These are phyloP conservation scores for Protobothrops flavoviridis DNA, from an alignment of 2,113 vertebrate genomes.

Conservation along the genomic window DNA sequence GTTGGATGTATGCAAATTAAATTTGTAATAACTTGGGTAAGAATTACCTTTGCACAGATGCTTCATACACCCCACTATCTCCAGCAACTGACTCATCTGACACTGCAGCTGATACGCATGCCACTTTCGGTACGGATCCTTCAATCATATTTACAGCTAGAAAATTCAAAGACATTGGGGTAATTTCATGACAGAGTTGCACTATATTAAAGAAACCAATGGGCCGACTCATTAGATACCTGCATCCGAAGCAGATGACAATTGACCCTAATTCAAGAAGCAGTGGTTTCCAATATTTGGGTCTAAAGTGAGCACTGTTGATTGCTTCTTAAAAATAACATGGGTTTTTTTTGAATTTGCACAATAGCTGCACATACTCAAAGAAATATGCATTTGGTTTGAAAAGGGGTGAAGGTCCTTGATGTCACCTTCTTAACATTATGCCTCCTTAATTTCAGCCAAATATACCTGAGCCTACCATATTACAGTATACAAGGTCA, in stretches of 20 bases:
- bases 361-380: background rate
- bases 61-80: constrained; percentile 95
- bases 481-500: background rate
- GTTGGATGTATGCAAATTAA: background rate
- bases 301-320: background rate
- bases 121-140: constrained; percentile 75
- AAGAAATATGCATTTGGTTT: background rate
- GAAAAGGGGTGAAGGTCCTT: background rate
- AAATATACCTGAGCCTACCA: background rate
- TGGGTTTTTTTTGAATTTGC: background rate
- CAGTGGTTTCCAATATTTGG: too few species aligned
- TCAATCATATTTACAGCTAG: constrained; percentile 67
- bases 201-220: background rate
- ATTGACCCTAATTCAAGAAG: background rate
- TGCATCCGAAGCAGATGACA: background rate
- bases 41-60: constrained; percentile 83
- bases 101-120: constrained; percentile 89
- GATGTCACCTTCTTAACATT: background rate
- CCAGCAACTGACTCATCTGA: constrained; percentile 96
- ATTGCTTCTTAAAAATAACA: background rate
- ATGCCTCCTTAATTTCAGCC: background rate
- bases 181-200: background rate
- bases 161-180: constrained; percentile 19
- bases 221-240: background rate
- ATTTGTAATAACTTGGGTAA: background rate